Evolutionary conservation across 92 coral and sea anemone species (phyloP).

Genomic region (Epizoanthus ramosus): DNA sequence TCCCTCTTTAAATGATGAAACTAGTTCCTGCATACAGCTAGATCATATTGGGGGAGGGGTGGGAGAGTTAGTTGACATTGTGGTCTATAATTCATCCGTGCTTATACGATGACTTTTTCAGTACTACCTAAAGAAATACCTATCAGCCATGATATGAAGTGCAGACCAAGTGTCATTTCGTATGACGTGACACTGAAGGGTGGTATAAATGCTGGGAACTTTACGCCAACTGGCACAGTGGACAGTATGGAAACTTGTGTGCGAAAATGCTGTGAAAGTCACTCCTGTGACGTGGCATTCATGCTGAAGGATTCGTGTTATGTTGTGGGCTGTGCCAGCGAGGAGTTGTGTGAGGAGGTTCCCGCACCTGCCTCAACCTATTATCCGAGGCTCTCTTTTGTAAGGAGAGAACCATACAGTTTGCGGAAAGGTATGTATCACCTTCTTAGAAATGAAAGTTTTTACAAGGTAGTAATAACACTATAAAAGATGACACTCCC

Average conservation of each 20-base stretch:
- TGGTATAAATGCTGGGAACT: slow-evolving; percentile 90
- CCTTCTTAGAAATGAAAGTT: not conserved
- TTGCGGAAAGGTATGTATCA: slow-evolving; percentile 51
- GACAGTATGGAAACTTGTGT: slow-evolving; percentile 93
- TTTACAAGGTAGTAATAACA: not conserved
- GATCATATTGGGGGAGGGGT: too few species aligned
- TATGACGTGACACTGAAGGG: slow-evolving; percentile 98
- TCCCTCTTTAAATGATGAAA: too few species aligned
- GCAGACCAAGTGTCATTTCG: slow-evolving; percentile 90
- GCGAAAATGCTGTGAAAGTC: slow-evolving; percentile 82
- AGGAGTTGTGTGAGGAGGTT: slow-evolving; percentile 87
- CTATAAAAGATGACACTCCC: not conserved
- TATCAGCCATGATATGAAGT: slow-evolving; percentile 67
- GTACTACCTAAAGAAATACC: slow-evolving; percentile 78
- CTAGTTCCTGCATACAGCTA: too few species aligned
- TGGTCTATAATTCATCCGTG: too few species aligned
- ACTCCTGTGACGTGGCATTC: slow-evolving; percentile 89
- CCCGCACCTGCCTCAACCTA: slow-evolving; percentile 86
- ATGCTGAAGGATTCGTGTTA: slow-evolving; percentile 92
- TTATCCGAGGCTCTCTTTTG: slow-evolving; percentile 87
- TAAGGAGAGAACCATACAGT: slow-evolving; percentile 71
- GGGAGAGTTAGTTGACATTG: too few species aligned
- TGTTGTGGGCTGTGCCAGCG: slow-evolving; percentile 83
- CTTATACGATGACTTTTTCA: slow-evolving; percentile 23
- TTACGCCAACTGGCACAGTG: slow-evolving; percentile 87